Evolutionary conservation across 2,888 invertebrate genomes (phyloP), one percentile per base, ranked within the genome.

Genomic region (Sacculina carcini): DNA sequence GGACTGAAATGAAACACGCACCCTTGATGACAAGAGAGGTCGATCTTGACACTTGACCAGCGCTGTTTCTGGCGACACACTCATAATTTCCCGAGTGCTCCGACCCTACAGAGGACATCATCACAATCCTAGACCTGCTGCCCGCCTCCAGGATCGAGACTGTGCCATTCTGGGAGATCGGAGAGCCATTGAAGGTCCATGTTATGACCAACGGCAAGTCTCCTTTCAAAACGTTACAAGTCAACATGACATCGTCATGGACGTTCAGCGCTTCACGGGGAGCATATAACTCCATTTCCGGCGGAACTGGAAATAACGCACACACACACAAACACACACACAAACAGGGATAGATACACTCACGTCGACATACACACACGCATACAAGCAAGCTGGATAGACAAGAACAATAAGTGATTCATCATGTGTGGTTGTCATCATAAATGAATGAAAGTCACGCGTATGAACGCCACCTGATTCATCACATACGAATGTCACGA

Each of bases 221-320:
- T 5, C 69, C 64, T 26, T 59, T 58, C 5, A 58, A 52, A 5
- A 63, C 60, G 48, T 60, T 58, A 51, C 64, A 64, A 32, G 59
- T 59, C 34, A 57, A 47, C 53, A 55, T 55, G 6, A 63, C 55
- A 48, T 61, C 54, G 16, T 51, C 48, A n/a, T 56, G 57, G n/a
- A 53, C 51, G 40, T 54, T 44, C n/a, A 54, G 23, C n/a, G 52
- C 53, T 6, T 52, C 74, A 50, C 75, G 75, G 61, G 78, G 75
- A 58, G 73, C 71, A 61, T 77, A 78, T 57, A 76, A 74, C 47
- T 63, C 61, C 58, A 68, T 66, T 58, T 64, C 63, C 48, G 67
- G 67, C 51, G 62, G 60, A 57, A 66, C 67, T 67, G 58, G 51
- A 54, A 55, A 16, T 31, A 16, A 10, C 38, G 21, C 38, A 38